A percentile compares a stretch with the other conserved stretches of the same genome.
Conservation (phyloP, 2,888 invertebrate genomes). For the Calliopum simillimum region DNA sequence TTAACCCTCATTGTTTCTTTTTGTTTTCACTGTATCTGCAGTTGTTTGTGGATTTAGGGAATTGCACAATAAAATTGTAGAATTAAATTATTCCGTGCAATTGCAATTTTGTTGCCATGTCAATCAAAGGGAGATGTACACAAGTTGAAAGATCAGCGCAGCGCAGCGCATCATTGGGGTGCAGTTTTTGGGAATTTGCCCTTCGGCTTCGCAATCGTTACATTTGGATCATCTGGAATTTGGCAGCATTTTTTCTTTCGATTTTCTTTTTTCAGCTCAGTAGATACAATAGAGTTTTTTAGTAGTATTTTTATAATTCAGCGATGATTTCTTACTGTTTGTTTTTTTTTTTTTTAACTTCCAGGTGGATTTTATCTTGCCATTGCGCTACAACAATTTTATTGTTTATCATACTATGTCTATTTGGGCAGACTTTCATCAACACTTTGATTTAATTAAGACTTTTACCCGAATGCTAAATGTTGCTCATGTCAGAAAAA, state of each 20-base stretch:
- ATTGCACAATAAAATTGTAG: constrained; percentile 33
- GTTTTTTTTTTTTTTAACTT: no score
- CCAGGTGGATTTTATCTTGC: constrained; percentile 2
- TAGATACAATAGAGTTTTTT: neutral
- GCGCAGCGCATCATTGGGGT: neutral
- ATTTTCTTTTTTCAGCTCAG: no score
- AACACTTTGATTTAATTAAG: constrained; percentile 1
- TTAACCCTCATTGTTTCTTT: constrained; percentile 9
- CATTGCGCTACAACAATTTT: no score
- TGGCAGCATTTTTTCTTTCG: neutral
- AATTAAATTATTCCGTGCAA: constrained; percentile 54
- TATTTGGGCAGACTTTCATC: constrained; percentile 13
- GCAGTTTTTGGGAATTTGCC: neutral
- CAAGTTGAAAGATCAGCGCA: constrained; percentile 2
- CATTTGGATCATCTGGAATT: constrained; percentile 12
- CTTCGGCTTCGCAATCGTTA: neutral
- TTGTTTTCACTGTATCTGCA: neutral
- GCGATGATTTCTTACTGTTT: no score
- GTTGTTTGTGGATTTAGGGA: neutral
- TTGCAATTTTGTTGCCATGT: constrained; percentile 55
- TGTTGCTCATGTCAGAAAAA: neutral
- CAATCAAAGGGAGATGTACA: constrained; percentile 49
- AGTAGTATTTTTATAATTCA: neutral
- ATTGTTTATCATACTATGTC: no score
- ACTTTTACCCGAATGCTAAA: neutral